A percentile compares a stretch with the other conserved stretches of the same genome.
These are phyloP conservation scores for Apeira syringaria DNA, from an alignment of 2,888 invertebrate species.

Conservation along the genomic window DNA sequence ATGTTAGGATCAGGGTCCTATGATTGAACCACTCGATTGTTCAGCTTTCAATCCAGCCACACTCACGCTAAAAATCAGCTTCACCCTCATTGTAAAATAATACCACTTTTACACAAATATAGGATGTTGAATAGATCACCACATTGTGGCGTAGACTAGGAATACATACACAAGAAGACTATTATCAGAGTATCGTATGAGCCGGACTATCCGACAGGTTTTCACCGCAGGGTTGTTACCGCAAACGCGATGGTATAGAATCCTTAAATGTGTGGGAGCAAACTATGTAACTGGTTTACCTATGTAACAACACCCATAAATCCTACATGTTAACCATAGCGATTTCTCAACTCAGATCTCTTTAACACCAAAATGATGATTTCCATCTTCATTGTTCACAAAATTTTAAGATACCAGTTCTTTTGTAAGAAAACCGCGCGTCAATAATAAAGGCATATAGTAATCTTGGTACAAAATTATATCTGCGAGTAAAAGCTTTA, in stretches of 20 bases:
- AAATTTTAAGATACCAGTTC: slow-evolving; percentile 28
- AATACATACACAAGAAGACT: slow-evolving; percentile 48
- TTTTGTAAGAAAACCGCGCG: slow-evolving; percentile 53
- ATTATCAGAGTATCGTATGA: slow-evolving; percentile 67
- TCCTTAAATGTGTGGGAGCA: slow-evolving; percentile 76
- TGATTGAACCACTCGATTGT: too few relatives aligned
- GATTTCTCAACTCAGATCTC: slow-evolving; percentile 19
- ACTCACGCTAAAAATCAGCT: too few relatives aligned
- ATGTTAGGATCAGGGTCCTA: too few relatives aligned
- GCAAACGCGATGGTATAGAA: slow-evolving; percentile 63
- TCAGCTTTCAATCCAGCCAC: too few relatives aligned
- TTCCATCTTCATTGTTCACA: slow-evolving; percentile 24
- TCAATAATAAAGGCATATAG: slow-evolving; percentile 51
- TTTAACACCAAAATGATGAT: slow-evolving; percentile 30
- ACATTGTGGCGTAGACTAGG: slow-evolving; percentile 43
- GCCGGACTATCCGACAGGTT: slow-evolving; percentile 68
- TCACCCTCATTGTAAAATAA: too few relatives aligned
- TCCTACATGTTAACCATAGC: slow-evolving; percentile 48
- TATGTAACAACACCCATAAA: slow-evolving; percentile 50
- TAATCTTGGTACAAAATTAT: slow-evolving; percentile 53
- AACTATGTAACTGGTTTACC: slow-evolving; percentile 67
- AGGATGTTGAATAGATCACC: slow-evolving; percentile 32
- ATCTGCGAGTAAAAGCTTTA: slow-evolving; percentile 51
- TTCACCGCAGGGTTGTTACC: slow-evolving; percentile 72
- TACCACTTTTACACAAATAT: too few relatives aligned